Base-by-base conservation (phyloP, 2,113 vertebrate species). In the Hemiscyllium ocellatum region DNA sequence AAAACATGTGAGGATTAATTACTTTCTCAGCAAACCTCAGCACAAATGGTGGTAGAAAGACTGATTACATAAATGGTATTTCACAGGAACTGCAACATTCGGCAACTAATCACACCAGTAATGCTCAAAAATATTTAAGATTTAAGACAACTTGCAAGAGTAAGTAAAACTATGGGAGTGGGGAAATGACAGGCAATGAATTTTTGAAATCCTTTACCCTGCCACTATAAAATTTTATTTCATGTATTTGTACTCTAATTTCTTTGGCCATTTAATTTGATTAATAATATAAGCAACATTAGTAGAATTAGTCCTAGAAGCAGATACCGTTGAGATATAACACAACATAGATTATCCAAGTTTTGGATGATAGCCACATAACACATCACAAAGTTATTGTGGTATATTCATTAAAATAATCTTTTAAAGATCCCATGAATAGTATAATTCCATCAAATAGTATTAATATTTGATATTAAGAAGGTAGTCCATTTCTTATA, bases 1-100 rank as follows among this genome's bases (percentile, higher is more conserved):
- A 95, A 72, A 95, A 1, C 47, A 95, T 69, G 8, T 50, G 42
- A 10, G 37, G 42, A 72, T 72, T 95, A 95, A 95, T 76, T 76
- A 95, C 52, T 72, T 72, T 72, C 72, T 72, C 66, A 94, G 94
- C 94, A 72, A 72, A 76, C 42, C 42, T 95, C 94, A 95, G 94
- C 94, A 52, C 69, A 95, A 72, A 68, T 72, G 42, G n/a, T 72
- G 69, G 94, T 8, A 65, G 24, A 61, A 26, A 90, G 87, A 90
- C 61, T 2, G 87, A 90, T 95, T 52, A 52, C 37, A 72, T 72
- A 76, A 76, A 95, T 95, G 42, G 13, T 72, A 72, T 95, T 50
- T 72, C 42, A 95, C 69, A 72, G 47, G 94, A 95, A 52, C 94
- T 65, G 69, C 94, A 95, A 29, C 94, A 22, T 68, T 95, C 1